Base-by-base conservation (phyloP, 1,140 invertebrate species). In the Brachionus koreanus region DNA sequence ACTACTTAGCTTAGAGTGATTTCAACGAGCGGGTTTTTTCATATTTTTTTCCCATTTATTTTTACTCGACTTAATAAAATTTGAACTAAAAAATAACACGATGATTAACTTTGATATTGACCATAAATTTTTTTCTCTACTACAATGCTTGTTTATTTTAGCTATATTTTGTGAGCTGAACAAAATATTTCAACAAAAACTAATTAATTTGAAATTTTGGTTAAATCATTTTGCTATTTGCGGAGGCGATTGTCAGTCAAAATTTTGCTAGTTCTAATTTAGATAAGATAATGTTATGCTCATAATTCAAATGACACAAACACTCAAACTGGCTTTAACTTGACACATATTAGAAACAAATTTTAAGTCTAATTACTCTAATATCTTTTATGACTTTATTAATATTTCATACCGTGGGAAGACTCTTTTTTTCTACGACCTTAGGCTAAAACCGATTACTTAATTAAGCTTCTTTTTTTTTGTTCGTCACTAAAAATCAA, bases 221-320 rank as follows among this genome's bases (percentile, higher is more conserved):
- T 35, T 29, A 67, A 67, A 33, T 67, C 63, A 67, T 67, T 39
- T 37, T 35, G 9, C 9, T 69, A 19, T 69, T 39, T 37, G 12
- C 35, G 13, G 7, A 69, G 37, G 37, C 37, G 16, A 39, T 57
- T 57, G 49, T 57, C 65, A 39, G 33, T 69, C 37, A 19, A 69
- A 69, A 39, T 69, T 63, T 69, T 69, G n/a, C 7, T 29, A 65
- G 13, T 33, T 23, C 33, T 65, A 65, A 65, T 57, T 57, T n/a
- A 65, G 63, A 65, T 65, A 69, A 69, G 65, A 69, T 69, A 69
- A 69, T 69, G 65, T 69, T 37, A 69, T 57, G 49, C 49, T 57
- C 49, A 57, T 57, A 19, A 57, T 57, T 57, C 16, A 57, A 57
- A 57, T 57, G 49, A 57, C 49, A 57, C 49, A 57, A 57, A 57